Conservation (phyloP, 2,113 vertebrate genomes). For the Hydropotes inermis region DNA sequence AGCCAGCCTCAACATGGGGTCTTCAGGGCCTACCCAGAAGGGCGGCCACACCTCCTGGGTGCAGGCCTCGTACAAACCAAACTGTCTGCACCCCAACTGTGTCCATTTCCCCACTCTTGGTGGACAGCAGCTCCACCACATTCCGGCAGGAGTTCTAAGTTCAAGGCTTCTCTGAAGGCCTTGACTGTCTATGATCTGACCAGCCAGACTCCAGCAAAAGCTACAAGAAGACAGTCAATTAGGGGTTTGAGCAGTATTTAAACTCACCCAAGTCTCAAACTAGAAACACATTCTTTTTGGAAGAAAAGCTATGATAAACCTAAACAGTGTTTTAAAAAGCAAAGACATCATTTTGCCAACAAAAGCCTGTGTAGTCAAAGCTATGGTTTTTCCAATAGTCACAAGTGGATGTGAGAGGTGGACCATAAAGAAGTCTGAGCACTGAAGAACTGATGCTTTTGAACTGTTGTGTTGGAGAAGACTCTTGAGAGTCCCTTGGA, state of each 20-base stretch:
- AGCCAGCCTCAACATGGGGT: not conserved
- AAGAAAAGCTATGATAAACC: not conserved
- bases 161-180: not conserved
- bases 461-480: not conserved
- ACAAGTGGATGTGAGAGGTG: not conserved
- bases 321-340: not conserved
- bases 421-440: not conserved
- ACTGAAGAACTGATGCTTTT: not conserved
- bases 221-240: not conserved
- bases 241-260: not conserved
- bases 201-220: not conserved
- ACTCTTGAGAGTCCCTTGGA: not conserved
- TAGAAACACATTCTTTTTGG: not conserved
- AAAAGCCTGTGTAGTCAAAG: not conserved
- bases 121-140: rapidly evolving
- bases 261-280: not conserved
- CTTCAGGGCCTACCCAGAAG: not conserved
- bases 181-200: not conserved
- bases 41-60: rapidly evolving
- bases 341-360: not conserved
- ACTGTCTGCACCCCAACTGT: rapidly evolving
- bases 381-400: not conserved
- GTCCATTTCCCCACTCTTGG: too few species aligned
- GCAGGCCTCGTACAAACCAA: too few species aligned
- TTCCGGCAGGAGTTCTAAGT: rapidly evolving